phyloP scores from a whole-genome alignment of 2,113 vertebrate species.

The Tautogolabrus adspersus region DNA sequence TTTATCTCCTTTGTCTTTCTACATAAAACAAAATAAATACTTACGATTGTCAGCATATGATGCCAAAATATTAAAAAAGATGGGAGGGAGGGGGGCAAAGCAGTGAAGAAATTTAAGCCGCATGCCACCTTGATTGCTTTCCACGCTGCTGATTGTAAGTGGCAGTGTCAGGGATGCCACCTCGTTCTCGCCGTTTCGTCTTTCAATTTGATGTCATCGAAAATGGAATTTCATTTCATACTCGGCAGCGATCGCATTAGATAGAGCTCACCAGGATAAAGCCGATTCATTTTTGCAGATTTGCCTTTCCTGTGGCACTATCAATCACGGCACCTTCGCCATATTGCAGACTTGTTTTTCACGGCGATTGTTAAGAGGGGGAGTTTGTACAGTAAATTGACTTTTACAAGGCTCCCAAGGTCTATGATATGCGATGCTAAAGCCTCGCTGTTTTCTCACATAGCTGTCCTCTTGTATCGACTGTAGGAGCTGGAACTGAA shows the following conservation, averaged over 20 bases:
- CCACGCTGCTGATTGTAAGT: constrained; percentile 74
- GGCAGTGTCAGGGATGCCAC: constrained; percentile 68
- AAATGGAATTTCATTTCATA: constrained; percentile 75
- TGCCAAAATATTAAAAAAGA: constrained; percentile 3
- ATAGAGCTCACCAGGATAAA: constrained; percentile 67
- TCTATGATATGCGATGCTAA: constrained; percentile 53
- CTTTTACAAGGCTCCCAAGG: constrained; percentile 73
- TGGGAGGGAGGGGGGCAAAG: not conserved
- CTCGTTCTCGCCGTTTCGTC: constrained; percentile 62
- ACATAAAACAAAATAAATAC: constrained; percentile 38
- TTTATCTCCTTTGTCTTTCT: not conserved
- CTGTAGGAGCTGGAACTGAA: constrained; percentile 32
- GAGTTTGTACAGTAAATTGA: constrained; percentile 68
- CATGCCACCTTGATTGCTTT: constrained; percentile 75
- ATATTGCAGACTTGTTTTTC: constrained; percentile 51
- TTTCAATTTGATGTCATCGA: constrained; percentile 73
- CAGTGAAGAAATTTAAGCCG: constrained; percentile 46
- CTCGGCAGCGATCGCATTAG: constrained; percentile 69
- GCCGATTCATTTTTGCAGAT: constrained; percentile 71
- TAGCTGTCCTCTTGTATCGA: constrained; percentile 51
- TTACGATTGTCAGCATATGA: constrained; percentile 51
- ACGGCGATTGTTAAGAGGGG: constrained; percentile 41
- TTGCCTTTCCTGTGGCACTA: constrained; percentile 64
- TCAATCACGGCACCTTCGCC: constrained; percentile 47
- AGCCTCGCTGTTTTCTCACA: constrained; percentile 53